These are phyloP conservation scores for Charanyca ferruginea DNA, from an alignment of 2,888 invertebrate species.

Conservation along the genomic window DNA sequence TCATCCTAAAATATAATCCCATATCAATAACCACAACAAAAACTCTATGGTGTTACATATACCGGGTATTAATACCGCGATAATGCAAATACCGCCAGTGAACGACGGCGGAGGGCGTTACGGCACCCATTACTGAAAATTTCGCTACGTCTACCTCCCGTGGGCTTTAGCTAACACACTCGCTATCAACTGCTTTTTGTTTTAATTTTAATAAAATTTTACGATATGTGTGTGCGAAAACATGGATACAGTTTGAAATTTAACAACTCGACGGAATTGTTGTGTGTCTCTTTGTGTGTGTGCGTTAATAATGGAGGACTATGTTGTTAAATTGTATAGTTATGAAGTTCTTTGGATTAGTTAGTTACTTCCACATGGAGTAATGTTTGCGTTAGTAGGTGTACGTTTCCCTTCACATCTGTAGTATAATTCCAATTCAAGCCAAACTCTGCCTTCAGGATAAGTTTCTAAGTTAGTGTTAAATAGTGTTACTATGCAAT, in stretches of 20 bases:
- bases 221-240: constrained; percentile 67
- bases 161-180: constrained; percentile 79
- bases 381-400: background rate
- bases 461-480: constrained; percentile 17
- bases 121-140: constrained; percentile 82
- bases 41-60: constrained; percentile 71
- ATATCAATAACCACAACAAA: constrained; percentile 64
- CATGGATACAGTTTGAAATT: constrained; percentile 64
- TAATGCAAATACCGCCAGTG: constrained; percentile 84
- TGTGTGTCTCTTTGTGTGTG: constrained; percentile 30
- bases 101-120: constrained; percentile 76
- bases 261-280: constrained; percentile 58
- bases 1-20: constrained; percentile 28
- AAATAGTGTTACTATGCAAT: constrained; percentile 27
- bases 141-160: constrained; percentile 79
- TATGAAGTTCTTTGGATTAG: constrained; percentile 47
- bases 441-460: constrained; percentile 1
- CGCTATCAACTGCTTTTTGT: constrained; percentile 77
- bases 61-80: constrained; percentile 81
- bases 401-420: background rate
- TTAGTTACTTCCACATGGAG: constrained; percentile 25
- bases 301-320: constrained; percentile 36
- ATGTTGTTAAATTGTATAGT: constrained; percentile 42
- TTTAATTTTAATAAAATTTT: constrained; percentile 78
- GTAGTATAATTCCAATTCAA: background rate